Conservation (phyloP, 2,113 vertebrate genomes). For the Mohoua ochrocephala region DNA sequence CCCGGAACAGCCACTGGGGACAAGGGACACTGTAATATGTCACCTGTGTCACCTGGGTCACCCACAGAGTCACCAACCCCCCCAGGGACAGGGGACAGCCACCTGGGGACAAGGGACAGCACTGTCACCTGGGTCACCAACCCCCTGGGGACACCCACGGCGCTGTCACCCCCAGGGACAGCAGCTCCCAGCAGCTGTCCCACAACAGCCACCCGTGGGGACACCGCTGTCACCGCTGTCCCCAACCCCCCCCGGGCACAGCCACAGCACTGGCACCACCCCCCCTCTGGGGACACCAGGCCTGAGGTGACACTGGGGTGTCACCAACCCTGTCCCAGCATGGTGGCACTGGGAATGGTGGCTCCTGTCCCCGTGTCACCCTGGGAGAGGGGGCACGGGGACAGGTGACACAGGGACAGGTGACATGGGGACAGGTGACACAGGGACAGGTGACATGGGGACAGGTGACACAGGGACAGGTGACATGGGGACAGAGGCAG, state of each 20-base stretch:
- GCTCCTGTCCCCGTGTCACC: not conserved
- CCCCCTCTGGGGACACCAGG: not conserved
- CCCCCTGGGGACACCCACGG: not conserved
- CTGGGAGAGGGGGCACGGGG: too few species aligned
- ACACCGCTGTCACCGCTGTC: not conserved
- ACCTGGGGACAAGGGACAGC: too few species aligned
- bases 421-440: too few species aligned
- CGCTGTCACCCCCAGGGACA: not conserved
- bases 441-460: too few species aligned
- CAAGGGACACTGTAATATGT: too few species aligned
- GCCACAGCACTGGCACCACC: not conserved
- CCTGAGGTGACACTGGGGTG: rapidly evolving
- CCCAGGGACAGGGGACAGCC: too few species aligned
- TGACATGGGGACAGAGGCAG: not conserved
- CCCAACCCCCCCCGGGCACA: rapidly evolving
- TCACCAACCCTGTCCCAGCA: not conserved
- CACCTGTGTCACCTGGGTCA: too few species aligned
- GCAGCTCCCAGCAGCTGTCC: not conserved
- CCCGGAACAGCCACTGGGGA: too few species aligned
- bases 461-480: not conserved
- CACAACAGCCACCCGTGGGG: not conserved
- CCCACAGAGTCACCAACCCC: too few species aligned
- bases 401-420: rapidly evolving
- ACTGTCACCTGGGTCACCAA: not conserved
- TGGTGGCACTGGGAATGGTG: not conserved